Base-by-base conservation (phyloP, 2,797 vertebrate genomes). In the Haliaeetus albicilla region DNA sequence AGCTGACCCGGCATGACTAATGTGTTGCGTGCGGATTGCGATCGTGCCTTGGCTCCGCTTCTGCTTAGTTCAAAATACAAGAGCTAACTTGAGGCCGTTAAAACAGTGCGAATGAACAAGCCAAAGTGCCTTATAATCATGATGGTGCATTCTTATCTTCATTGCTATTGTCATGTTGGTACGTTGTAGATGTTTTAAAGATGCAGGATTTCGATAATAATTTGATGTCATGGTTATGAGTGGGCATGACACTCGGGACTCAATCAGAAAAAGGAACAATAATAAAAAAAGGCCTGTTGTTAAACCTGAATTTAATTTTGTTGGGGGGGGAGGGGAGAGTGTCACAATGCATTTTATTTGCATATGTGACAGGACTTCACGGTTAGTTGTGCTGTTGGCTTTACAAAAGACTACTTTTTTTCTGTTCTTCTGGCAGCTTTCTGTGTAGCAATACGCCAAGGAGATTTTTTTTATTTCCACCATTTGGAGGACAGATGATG, bases 401-500 rank as follows among this genome's bases (percentile, higher is more conserved):
- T 76, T 63, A n/a, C n/a, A n/a, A 11, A 67, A 65, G 25, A 28
- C 33, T 41, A 6, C 23, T 57, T 44, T 41, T 74, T 74, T 74
- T 65, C 57, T 48, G 37, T 71, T 69, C 13, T 73, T 85, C 31
- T 67, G 25, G 39, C 41, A 79, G 51, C 31, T 69, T 18, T 64
- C 53, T 57, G 20, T 43, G n/a, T 75, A 88, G 73, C 35, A 69
- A 7, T 18, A 37, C 0, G 0, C 25, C 0, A 4, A 57, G 46
- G 35, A 89, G 41, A 16, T 24, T 4, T 33, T 4, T 33, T 68
- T 33, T n/a, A 5, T 56, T 41, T 31, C 56, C n/a, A 68, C 89
- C 71, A 41, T 94, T 92, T 89, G 89, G 79, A 83, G 69, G n/a
- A 61, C 33, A 69, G 57, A 80, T 71, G 74, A 85, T 77, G 64